Evolutionary conservation across 2,113 vertebrate species (phyloP).

Genomic region (Brevimyrus niger): DNA sequence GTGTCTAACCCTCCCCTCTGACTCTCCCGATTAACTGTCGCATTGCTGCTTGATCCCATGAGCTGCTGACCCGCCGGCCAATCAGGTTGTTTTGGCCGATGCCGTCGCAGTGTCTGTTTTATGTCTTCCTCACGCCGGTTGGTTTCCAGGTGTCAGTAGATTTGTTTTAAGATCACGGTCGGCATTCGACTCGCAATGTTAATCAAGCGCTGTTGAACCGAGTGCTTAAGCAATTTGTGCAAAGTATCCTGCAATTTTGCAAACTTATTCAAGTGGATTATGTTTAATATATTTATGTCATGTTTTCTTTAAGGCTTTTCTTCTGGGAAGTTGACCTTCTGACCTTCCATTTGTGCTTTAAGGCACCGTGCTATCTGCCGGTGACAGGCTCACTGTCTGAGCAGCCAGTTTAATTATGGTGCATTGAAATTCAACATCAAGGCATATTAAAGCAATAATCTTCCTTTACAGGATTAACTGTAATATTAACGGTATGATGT

Average conservation of each 20-base stretch:
- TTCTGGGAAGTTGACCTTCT: background rate
- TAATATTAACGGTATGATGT: background rate
- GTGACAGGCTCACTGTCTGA: background rate
- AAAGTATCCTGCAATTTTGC: background rate
- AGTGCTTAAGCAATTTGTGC: background rate
- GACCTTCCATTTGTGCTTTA: background rate
- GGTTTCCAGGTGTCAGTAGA: background rate
- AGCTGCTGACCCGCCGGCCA: background rate
- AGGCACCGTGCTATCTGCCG: background rate
- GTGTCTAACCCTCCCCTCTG: background rate
- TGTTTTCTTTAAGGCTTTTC: background rate
- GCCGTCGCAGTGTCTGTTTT: background rate
- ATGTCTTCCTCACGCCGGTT: background rate
- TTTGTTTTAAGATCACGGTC: background rate
- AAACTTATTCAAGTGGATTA: background rate
- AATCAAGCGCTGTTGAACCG: background rate
- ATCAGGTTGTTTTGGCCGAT: background rate
- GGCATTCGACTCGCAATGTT: background rate
- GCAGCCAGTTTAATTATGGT: background rate
- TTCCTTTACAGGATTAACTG: background rate
- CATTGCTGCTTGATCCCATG: background rate
- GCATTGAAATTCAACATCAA: background rate
- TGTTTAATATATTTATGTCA: background rate
- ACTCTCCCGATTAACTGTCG: background rate
- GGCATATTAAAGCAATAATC: background rate